A percentile compares a stretch with the other conserved stretches of the same genome.
phyloP scores from a whole-genome alignment of 1,140 invertebrate species.

The Pseudomyrmex cubaensis region DNA sequence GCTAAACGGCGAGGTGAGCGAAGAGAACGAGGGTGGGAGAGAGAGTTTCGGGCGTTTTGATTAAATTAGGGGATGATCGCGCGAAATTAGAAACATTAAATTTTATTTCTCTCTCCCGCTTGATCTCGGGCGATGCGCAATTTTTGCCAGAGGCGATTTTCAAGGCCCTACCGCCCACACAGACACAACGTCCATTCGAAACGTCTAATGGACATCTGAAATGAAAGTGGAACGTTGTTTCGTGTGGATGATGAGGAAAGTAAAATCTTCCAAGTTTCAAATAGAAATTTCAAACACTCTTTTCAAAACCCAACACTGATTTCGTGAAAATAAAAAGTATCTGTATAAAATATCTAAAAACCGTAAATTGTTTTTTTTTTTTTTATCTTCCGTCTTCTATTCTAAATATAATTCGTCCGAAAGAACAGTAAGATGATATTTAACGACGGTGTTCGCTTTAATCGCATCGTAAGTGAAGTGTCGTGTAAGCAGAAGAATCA shows the following conservation, averaged over 20 bases:
- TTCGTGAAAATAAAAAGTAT: no score
- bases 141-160: conserved; percentile 14
- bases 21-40: conserved; percentile 57
- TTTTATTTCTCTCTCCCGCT: conserved; percentile 51
- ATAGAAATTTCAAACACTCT: no score
- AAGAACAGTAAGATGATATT: background rate
- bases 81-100: conserved; percentile 83
- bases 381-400: background rate
- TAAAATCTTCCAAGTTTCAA: no score
- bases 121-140: conserved; percentile 15
- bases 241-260: no score
- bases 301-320: no score
- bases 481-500: conserved; percentile 13
- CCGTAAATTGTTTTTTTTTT: no score
- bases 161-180: background rate
- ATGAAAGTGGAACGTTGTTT: no score
- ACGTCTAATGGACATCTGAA: background rate
- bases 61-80: conserved; percentile 83
- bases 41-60: conserved; percentile 69
- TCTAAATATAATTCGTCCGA: background rate
- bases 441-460: background rate
- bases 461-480: conserved; percentile 42
- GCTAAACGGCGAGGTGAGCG: conserved; percentile 58
- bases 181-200: background rate
- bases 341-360: background rate